Conservation (phyloP, 2,888 invertebrate genomes). For the Lycaena phlaeas region DNA sequence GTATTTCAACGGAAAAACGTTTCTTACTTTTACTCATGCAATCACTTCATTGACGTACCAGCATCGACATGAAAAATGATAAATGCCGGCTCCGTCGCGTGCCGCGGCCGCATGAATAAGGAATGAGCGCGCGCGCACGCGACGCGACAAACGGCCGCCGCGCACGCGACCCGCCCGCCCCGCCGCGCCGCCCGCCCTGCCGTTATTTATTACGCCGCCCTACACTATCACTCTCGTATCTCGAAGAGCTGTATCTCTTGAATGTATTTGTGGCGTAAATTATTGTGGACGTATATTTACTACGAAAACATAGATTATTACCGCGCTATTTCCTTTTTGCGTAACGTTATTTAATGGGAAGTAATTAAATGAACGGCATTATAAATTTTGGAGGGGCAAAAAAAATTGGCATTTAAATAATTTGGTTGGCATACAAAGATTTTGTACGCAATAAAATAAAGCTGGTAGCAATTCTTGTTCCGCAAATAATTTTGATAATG, state of each 20-base stretch:
- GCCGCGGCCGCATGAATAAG: slow-evolving; percentile 60
- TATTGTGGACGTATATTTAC: too few species aligned
- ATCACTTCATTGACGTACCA: slow-evolving; percentile 8
- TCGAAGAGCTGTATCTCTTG: slow-evolving; percentile 36
- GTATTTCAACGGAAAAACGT: not conserved
- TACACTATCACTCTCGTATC: slow-evolving; percentile 35
- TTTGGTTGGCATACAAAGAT: too few species aligned
- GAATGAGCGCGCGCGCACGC: slow-evolving; percentile 70
- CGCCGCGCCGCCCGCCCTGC: slow-evolving; percentile 24
- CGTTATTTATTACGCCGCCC: slow-evolving; percentile 32
- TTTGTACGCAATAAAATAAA: too few species aligned
- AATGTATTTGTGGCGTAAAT: slow-evolving; percentile 2
- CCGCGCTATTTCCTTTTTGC: too few species aligned
- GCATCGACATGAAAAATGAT: slow-evolving; percentile 16
- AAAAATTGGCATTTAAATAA: too few species aligned
- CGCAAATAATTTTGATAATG: too few species aligned
- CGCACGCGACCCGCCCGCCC: slow-evolving; percentile 42
- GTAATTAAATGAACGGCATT: too few species aligned
- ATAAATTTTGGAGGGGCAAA: too few species aligned
- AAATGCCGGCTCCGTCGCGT: slow-evolving; percentile 39
- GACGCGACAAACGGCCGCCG: slow-evolving; percentile 50
- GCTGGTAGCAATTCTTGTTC: too few species aligned
- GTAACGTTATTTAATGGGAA: too few species aligned
- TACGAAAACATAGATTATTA: too few species aligned
- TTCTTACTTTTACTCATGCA: not conserved